phyloP scores from a whole-genome alignment of 2,888 invertebrate species.

The Nemotelus pantherinus region DNA sequence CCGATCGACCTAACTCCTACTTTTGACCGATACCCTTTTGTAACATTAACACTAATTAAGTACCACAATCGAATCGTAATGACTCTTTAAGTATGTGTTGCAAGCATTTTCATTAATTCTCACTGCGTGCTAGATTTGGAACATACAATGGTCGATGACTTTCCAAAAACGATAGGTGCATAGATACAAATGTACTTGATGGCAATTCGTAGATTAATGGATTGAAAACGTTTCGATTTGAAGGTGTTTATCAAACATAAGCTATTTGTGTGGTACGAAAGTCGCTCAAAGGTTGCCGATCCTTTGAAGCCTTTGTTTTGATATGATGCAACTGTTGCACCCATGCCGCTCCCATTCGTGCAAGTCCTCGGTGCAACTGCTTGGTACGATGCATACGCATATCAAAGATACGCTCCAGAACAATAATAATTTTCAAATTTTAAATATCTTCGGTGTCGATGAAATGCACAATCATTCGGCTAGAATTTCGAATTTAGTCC shows the following conservation, averaged over 20 bases:
- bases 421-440: background rate
- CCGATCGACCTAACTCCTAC: background rate
- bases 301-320: background rate
- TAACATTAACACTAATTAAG: constrained; percentile 38
- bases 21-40: background rate
- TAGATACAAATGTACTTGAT: background rate
- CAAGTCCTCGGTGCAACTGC: background rate
- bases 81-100: constrained; percentile 44
- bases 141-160: constrained; percentile 44
- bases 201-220: background rate
- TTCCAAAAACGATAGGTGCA: constrained; percentile 5
- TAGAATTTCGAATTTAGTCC: too few relatives aligned
- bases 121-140: constrained; percentile 41
- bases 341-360: background rate
- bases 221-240: background rate
- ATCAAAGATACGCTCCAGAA: background rate
- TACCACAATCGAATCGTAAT: constrained; percentile 46
- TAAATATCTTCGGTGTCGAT: too few relatives aligned
- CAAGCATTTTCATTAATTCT: constrained; percentile 50
- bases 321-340: background rate
- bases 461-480: too few relatives aligned
- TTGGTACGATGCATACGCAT: background rate
- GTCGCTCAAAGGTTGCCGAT: background rate
- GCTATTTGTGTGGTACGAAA: background rate
- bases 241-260: background rate